A percentile compares a stretch with the other conserved stretches of the same genome.
Evolutionary conservation across 2,888 invertebrate genomes (phyloP).

Genomic region (Unio delphinus): DNA sequence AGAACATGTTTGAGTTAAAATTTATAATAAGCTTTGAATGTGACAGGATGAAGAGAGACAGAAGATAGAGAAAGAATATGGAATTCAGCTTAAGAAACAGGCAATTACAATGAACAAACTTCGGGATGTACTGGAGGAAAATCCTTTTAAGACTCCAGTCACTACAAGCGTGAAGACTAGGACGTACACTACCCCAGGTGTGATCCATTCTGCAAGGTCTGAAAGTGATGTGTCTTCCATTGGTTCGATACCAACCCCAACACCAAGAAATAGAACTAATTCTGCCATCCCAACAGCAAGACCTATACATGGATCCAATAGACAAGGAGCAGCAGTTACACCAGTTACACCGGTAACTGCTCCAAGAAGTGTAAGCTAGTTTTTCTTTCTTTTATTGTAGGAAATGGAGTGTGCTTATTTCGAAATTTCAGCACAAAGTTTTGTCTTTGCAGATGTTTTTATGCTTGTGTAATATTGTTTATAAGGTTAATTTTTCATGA

Average conservation of each 20-base stretch:
- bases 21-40: too few species aligned
- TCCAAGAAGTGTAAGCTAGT: constrained; percentile 28
- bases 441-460: too few species aligned
- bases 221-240: constrained; percentile 58
- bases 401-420: too few species aligned
- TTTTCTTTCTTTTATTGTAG: neutral
- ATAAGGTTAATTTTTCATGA: too few species aligned
- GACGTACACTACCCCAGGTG: constrained; percentile 45
- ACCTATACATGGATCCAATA: constrained; percentile 36
- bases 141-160: constrained; percentile 39
- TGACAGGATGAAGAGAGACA: constrained; percentile 57
- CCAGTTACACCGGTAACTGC: constrained; percentile 26
- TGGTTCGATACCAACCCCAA: constrained; percentile 27
- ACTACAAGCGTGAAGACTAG: constrained; percentile 16
- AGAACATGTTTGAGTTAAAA: too few species aligned
- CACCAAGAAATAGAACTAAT: constrained; percentile 20
- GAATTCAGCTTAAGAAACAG: constrained; percentile 55
- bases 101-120: constrained; percentile 66
- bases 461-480: too few species aligned
- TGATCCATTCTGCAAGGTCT: constrained; percentile 52
- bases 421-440: too few species aligned
- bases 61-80: constrained; percentile 58
- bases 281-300: constrained; percentile 13
- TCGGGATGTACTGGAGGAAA: constrained; percentile 62
- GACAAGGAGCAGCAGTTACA: constrained; percentile 28